Conservation (phyloP, 2,888 invertebrate species). For the Drosophila engyochracea region DNA sequence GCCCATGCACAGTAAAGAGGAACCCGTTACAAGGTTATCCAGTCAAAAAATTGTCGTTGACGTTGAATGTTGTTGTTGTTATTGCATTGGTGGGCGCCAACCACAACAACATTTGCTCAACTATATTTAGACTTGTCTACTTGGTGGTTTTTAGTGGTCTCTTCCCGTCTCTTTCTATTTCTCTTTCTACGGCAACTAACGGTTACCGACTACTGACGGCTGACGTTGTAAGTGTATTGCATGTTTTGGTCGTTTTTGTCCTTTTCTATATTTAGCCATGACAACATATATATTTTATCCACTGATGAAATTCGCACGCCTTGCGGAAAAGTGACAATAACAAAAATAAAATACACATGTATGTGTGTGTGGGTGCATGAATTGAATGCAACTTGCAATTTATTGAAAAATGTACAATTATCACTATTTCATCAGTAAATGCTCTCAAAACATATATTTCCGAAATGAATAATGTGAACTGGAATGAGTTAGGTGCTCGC, state of each 20-base stretch:
- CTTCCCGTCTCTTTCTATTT: background rate
- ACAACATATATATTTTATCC: conserved; percentile 52
- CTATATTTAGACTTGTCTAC: conserved; percentile 51
- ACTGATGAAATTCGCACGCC: conserved; percentile 65
- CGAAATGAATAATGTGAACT: background rate
- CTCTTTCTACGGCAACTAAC: conserved; percentile 26
- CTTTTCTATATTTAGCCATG: conserved; percentile 70
- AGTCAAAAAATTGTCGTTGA: conserved; percentile 27
- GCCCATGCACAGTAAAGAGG: conserved; percentile 14
- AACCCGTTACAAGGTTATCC: conserved; percentile 55
- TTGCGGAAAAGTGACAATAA: conserved; percentile 68
- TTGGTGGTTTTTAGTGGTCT: conserved; percentile 33
- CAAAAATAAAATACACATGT: conserved; percentile 16
- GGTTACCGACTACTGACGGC: conserved; percentile 38
- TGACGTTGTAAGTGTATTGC: conserved; percentile 66
- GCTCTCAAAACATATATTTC: background rate
- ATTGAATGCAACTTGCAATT: background rate
- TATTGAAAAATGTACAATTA: background rate
- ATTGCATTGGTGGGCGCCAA: conserved; percentile 17
- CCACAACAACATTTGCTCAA: conserved; percentile 15
- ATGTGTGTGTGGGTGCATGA: background rate
- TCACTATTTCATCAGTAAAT: background rate
- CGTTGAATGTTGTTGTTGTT: conserved; percentile 20
- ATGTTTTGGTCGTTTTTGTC: conserved; percentile 66
- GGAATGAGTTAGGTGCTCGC: background rate